Base-by-base conservation (phyloP, 2,113 vertebrate species). In the Orthonyx spaldingii region DNA sequence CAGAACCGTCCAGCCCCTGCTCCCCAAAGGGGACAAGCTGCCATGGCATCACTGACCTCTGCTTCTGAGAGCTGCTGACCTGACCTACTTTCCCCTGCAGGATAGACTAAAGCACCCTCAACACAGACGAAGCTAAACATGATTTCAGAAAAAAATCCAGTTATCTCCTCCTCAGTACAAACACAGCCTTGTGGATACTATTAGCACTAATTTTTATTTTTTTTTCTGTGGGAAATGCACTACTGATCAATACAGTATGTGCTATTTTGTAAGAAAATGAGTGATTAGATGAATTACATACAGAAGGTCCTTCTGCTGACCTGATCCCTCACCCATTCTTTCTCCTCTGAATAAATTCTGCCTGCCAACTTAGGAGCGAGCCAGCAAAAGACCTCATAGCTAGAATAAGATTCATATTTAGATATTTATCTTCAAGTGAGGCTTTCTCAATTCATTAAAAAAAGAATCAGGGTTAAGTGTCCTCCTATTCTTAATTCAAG, bases 351-450 rank as follows among this genome's bases (percentile, higher is more conserved):
- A 52, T 87, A 78, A 90, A 89, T 90, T 90, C 81, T 92, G 35
- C 52, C 64, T 85, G n/a, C 19, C 27, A 19, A 2, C 33, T 65
- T 56, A 71, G 42, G 52, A 84, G 24, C 19, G 11, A 90, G 55
- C 8, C 37, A 63, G 33, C 70, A 27, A 74, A 59, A 91, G 49
- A 49, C 42, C 59, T 78, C 86, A 41, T n/a, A 89, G 69, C 13
- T 20, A 79, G 60, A 88, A 56, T 50, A 76, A 90, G 65, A 87
- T 60, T 70, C 19, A 84, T 65, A 20, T 71, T 75, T 66, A 81
- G 47, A 76, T 84, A 56, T 88, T 93, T 88, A 86, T 66, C 56
- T 94, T 69, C 47, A 75, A 93, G 22, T 49, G 59, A 84, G 47
- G 7, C 39, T 27, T 75, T 60, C n/a, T 64, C 72, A 69, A 55